Percentiles rank a stretch among this genome's conserved stretches.
Conservation (phyloP, 2,797 vertebrate genomes). For the Poeciliopsis gracilis region DNA sequence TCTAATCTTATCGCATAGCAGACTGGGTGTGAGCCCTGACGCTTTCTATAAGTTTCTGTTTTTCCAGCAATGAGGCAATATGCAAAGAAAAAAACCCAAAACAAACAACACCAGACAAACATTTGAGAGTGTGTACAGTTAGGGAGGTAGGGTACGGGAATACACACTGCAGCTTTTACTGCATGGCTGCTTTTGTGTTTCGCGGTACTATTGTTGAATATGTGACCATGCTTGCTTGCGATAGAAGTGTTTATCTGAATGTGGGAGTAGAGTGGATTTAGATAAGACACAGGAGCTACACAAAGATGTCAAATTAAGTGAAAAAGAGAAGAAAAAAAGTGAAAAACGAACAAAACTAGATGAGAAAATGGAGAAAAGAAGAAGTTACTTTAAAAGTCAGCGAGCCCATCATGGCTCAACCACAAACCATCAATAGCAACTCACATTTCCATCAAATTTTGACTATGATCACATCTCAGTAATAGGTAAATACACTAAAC, state of each 20-base stretch:
- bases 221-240: not conserved
- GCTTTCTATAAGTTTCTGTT: conserved; percentile 32
- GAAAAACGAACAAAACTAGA: not conserved
- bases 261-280: conserved; percentile 16
- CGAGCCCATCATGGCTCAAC: not conserved
- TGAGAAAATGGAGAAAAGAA: not conserved
- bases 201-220: not conserved
- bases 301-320: conserved; percentile 23
- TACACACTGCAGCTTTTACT: conserved; percentile 11
- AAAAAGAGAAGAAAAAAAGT: not conserved
- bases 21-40: conserved; percentile 61
- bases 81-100: conserved; percentile 36
- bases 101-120: conserved; percentile 29
- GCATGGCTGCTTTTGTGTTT: conserved; percentile 7
- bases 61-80: conserved; percentile 36
- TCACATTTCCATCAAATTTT: not conserved
- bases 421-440: not conserved
- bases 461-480: not conserved
- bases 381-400: not conserved
- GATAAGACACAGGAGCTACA: conserved; percentile 8
- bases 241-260: not conserved
- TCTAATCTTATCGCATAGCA: conserved; percentile 72
- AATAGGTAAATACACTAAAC: not conserved
- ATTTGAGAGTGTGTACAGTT: conserved; percentile 19
- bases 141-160: conserved; percentile 24